These are phyloP conservation scores for Clavelina lepadiformis DNA, from an alignment of 23 tunicate species.

Conservation along the genomic window DNA sequence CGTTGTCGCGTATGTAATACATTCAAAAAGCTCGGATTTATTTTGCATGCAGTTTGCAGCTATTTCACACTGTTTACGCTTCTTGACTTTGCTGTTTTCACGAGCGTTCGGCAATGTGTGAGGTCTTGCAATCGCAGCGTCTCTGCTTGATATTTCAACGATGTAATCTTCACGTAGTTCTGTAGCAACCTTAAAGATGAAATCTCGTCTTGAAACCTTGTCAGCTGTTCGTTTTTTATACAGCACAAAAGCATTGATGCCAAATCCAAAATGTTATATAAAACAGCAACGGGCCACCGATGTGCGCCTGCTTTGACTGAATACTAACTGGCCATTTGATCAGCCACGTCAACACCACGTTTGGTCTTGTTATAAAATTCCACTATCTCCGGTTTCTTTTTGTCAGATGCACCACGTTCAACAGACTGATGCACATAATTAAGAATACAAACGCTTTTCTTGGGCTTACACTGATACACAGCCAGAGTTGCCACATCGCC, in stretches of 20 bases:
- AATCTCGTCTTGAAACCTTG: constrained; percentile 4
- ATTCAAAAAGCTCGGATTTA: too few species aligned
- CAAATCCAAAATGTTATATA: constrained; percentile 5
- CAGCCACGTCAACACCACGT: not conserved
- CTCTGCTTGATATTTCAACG: too few species aligned
- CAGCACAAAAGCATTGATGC: not conserved
- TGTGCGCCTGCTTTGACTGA: constrained; percentile 5
- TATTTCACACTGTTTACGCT: too few species aligned
- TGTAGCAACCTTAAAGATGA: not conserved
- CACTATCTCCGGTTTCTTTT: not conserved
- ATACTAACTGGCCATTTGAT: constrained; percentile 9
- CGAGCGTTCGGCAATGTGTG: too few species aligned
- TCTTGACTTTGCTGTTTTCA: too few species aligned
- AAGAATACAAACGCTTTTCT: too few species aligned
- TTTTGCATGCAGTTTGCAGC: too few species aligned
- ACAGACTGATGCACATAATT: not conserved
- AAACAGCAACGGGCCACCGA: constrained; percentile 8
- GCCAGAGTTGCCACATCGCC: too few species aligned
- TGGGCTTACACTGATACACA: too few species aligned
- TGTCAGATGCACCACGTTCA: constrained; percentile 1
- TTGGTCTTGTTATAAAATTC: constrained; percentile 5
- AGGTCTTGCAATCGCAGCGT: too few species aligned
- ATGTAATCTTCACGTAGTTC: not conserved
- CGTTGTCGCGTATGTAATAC: too few species aligned
- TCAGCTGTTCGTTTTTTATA: not conserved